A percentile compares a stretch with the other conserved stretches of the same genome.
Evolutionary conservation across 2,113 vertebrate species (phyloP).

Genomic region (Leptocoma aspasia): DNA sequence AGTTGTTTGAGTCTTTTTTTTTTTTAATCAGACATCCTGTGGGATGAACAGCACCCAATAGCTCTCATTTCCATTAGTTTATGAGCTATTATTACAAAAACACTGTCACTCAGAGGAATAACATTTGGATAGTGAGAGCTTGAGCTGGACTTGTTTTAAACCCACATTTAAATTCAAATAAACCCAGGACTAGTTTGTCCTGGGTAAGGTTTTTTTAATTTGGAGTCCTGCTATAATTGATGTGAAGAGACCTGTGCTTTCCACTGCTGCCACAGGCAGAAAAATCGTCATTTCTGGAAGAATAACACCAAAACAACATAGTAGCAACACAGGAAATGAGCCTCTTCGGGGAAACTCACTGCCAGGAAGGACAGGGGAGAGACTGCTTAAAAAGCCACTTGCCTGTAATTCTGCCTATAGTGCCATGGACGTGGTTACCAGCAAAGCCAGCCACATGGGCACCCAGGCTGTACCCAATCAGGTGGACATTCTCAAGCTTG

Average conservation of each 20-base stretch:
- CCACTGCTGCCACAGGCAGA: not conserved
- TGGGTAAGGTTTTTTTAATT: not conserved
- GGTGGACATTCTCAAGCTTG: constrained; percentile 81
- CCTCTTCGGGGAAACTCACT: not conserved
- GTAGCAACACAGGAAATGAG: not conserved
- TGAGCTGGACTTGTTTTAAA: not conserved
- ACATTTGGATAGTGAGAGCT: not conserved
- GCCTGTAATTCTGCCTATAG: constrained; percentile 92
- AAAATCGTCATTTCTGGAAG: not conserved
- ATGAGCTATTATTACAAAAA: not conserved
- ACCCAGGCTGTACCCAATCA: constrained; percentile 95
- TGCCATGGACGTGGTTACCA: constrained; percentile 83
- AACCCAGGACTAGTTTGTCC: not conserved
- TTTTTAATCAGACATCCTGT: not conserved
- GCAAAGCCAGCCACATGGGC: constrained; percentile 93
- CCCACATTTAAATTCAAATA: not conserved
- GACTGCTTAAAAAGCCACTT: not conserved
- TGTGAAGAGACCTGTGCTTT: not conserved
- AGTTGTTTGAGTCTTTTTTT: not conserved
- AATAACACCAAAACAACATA: not conserved
- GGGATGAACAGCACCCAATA: not conserved
- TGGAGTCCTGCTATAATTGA: accelerated
- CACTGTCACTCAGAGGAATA: not conserved
- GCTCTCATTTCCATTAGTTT: not conserved
- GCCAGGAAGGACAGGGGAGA: not conserved